Conservation (phyloP, 2,797 vertebrate species). For the Nasua narica region DNA sequence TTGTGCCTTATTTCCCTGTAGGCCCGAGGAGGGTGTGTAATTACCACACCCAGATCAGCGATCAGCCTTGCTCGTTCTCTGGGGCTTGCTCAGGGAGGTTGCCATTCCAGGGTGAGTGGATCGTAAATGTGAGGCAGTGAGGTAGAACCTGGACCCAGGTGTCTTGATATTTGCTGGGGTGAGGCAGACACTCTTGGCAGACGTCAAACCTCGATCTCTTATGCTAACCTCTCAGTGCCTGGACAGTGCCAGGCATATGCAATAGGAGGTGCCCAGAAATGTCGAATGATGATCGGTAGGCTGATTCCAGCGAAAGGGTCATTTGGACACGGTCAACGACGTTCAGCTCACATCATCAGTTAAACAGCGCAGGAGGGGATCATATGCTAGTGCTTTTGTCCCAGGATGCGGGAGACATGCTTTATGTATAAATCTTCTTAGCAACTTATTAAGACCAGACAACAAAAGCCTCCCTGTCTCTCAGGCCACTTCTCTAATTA, state of each 20-base stretch:
- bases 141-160: neutral
- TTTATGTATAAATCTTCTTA: slow-evolving; percentile 4
- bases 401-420: neutral
- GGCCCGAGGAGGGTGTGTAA: neutral
- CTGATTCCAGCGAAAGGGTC: neutral
- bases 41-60: neutral
- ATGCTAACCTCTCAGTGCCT: neutral
- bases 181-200: neutral
- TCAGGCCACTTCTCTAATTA: slow-evolving; percentile 59
- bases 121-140: neutral
- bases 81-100: neutral
- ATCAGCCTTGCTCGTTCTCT: neutral
- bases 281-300: neutral
- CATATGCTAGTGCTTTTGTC: neutral
- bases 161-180: neutral
- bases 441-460: slow-evolving; percentile 2
- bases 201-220: neutral
- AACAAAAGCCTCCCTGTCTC: slow-evolving; percentile 52
- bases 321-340: neutral
- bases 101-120: neutral
- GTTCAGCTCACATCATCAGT: neutral
- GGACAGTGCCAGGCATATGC: neutral
- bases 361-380: neutral
- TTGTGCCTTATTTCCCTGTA: neutral
- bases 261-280: neutral